These are phyloP conservation scores for Megaceryle maxima DNA, from an alignment of 2,113 vertebrate genomes.

Conservation along the genomic window DNA sequence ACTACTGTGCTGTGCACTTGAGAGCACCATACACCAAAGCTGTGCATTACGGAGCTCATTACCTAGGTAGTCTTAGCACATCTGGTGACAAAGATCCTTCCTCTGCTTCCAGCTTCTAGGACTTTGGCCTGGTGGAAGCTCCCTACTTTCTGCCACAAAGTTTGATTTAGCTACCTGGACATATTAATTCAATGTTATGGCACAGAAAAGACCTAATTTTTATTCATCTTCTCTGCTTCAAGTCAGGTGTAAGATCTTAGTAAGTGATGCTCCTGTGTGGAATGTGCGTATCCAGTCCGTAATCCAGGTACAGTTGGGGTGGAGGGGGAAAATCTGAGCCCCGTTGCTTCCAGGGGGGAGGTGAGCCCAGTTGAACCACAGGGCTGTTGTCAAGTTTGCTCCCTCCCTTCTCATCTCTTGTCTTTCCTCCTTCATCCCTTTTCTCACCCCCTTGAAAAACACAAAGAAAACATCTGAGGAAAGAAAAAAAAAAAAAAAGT, in stretches of 20 bases:
- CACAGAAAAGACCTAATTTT: not conserved
- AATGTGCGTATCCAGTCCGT: accelerated
- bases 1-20: not conserved
- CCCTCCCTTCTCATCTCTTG: not conserved
- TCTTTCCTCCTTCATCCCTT: not conserved
- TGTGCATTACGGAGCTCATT: not conserved
- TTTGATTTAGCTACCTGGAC: not conserved
- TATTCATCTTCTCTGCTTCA: not conserved
- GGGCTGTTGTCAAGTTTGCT: accelerated
- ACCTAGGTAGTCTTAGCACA: not conserved
- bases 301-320: accelerated
- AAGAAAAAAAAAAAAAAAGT: not conserved
- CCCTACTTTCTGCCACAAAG: not conserved
- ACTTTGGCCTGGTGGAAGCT: not conserved
- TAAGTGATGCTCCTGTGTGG: not conserved
- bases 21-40: not conserved
- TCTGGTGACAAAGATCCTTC: not conserved
- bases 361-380: not conserved
- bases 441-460: not conserved
- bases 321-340: not conserved
- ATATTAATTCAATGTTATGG: not conserved
- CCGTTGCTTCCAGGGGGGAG: not conserved
- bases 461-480: not conserved
- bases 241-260: not conserved
- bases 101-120: not conserved